phyloP scores from a whole-genome alignment of 2,888 invertebrate genomes.

The Euplagia quadripunctaria region DNA sequence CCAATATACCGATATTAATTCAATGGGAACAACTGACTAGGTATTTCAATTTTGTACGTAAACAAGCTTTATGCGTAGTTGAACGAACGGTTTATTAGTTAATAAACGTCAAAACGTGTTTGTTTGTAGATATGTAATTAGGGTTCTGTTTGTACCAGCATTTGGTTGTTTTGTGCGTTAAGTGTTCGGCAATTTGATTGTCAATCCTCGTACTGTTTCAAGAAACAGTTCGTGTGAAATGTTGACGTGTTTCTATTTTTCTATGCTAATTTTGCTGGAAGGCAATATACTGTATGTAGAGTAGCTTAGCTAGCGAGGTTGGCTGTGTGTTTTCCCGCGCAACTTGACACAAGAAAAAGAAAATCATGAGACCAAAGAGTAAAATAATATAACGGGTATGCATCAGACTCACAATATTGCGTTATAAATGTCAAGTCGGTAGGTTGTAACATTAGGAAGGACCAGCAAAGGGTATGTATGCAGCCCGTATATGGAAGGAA shows the following conservation, averaged over 20 bases:
- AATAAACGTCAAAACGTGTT: slow-evolving; percentile 34
- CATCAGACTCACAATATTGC: slow-evolving; percentile 10
- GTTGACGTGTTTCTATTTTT: slow-evolving; percentile 23
- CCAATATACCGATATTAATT: slow-evolving; percentile 32
- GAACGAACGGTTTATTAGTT: slow-evolving; percentile 31
- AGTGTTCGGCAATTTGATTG: slow-evolving; percentile 5
- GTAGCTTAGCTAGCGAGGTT: not conserved
- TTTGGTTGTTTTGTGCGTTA: slow-evolving; percentile 4
- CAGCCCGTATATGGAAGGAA: not conserved
- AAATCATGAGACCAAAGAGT: slow-evolving; percentile 30
- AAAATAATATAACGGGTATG: no score
- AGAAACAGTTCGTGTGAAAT: slow-evolving; percentile 13
- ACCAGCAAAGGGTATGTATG: not conserved
- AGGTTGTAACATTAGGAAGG: not conserved
- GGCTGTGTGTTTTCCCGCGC: slow-evolving; percentile 30
- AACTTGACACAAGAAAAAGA: slow-evolving; percentile 9
- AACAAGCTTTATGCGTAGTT: slow-evolving; percentile 42
- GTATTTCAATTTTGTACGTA: slow-evolving; percentile 35
- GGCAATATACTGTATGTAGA: slow-evolving; percentile 10
- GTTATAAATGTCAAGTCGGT: not conserved
- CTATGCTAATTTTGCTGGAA: slow-evolving; percentile 32
- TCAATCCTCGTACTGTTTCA: slow-evolving; percentile 8
- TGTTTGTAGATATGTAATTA: slow-evolving; percentile 32
- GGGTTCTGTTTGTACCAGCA: slow-evolving; percentile 12
- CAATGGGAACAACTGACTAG: slow-evolving; percentile 22